These are phyloP conservation scores for Mesocricetus auratus DNA, from an alignment of 2,113 vertebrate genomes.

Conservation along the genomic window DNA sequence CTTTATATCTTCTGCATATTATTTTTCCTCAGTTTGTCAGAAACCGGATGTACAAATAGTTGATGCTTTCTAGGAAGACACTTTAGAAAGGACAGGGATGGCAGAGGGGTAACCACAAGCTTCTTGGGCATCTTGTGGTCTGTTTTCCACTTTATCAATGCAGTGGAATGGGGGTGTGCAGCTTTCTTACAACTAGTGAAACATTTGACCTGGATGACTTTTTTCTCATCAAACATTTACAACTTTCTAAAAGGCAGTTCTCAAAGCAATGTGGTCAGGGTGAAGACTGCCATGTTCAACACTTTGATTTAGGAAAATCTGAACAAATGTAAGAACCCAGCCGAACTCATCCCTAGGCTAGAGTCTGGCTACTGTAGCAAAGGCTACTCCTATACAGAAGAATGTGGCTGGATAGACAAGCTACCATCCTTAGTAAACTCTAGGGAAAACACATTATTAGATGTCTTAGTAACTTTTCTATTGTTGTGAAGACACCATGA, in stretches of 20 bases:
- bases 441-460: not conserved
- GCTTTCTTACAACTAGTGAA: conserved; percentile 39
- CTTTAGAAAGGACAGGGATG: not conserved
- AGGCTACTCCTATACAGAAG: not conserved
- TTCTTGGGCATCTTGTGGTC: not conserved
- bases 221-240: not conserved
- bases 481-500: not conserved
- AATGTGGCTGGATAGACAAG: not conserved
- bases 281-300: not conserved
- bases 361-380: not conserved
- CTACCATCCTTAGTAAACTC: not conserved
- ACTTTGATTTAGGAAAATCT: not conserved
- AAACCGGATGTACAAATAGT: not conserved
- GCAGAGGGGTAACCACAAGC: not conserved
- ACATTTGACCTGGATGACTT: not conserved
- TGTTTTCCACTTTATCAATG: not conserved
- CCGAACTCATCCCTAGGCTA: not conserved
- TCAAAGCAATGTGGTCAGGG: not conserved
- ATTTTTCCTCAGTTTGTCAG: not conserved
- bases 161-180: not conserved
- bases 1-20: not conserved
- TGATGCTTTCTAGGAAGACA: not conserved
- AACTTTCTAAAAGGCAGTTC: not conserved
- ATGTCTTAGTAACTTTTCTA: not conserved
- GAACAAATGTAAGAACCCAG: not conserved